phyloP scores from a whole-genome alignment of 2,113 vertebrate genomes.

The Datnioides undecimradiatus region DNA sequence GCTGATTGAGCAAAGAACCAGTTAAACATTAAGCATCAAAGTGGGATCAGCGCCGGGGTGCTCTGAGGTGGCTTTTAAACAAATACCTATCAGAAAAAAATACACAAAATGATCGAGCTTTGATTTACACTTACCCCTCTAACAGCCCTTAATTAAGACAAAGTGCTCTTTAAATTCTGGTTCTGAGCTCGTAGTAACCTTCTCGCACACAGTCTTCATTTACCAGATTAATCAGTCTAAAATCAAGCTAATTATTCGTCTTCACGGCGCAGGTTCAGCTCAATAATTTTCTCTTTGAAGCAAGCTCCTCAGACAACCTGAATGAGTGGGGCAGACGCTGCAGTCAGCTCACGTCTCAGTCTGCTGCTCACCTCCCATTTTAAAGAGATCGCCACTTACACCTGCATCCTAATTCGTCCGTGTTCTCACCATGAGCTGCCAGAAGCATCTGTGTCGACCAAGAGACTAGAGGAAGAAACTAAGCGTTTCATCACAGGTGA shows the following conservation, averaged over 20 bases:
- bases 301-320: background rate
- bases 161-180: background rate
- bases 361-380: background rate
- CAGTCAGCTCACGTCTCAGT: background rate
- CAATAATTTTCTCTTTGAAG: conserved; percentile 10
- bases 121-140: conserved; percentile 7
- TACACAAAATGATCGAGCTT: background rate
- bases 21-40: conserved; percentile 63
- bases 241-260: background rate
- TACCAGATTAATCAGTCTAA: conserved; percentile 3
- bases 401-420: background rate
- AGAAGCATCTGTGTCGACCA: background rate
- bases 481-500: background rate
- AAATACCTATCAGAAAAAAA: conserved; percentile 2
- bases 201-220: background rate
- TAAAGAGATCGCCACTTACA: background rate
- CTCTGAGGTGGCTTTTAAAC: conserved; percentile 1
- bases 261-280: background rate
- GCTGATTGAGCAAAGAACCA: conserved; percentile 23
- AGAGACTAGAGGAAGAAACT: background rate
- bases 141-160: conserved; percentile 8
- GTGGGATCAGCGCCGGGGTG: background rate
- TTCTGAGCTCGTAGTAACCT: background rate
- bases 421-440: background rate
- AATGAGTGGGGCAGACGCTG: background rate